Percentiles rank a stretch among this genome's conserved stretches.
phyloP scores from a whole-genome alignment of 2,113 vertebrate genomes.

The Muntiacus muntjak region DNA sequence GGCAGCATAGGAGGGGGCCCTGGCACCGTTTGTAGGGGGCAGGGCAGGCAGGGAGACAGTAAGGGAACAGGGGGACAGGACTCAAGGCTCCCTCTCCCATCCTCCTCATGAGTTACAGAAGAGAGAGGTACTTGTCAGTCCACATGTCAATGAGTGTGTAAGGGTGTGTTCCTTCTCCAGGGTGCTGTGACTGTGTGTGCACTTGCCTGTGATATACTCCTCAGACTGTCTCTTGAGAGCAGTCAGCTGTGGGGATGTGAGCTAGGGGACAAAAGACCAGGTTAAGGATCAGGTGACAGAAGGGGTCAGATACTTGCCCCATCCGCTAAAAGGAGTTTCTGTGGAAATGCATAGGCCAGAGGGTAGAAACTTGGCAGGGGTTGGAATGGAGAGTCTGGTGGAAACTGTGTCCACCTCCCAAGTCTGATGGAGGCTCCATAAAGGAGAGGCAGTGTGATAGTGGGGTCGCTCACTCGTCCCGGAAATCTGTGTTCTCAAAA shows the following conservation, averaged over 20 bases:
- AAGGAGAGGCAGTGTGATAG: not conserved
- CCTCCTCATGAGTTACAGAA: not conserved
- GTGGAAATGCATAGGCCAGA: not conserved
- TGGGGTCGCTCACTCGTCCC: not conserved
- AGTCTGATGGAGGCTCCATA: not conserved
- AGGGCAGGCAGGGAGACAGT: not conserved
- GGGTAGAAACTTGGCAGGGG: not conserved
- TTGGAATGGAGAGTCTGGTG: not conserved
- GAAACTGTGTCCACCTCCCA: not conserved
- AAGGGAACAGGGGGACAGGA: not conserved
- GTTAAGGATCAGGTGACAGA: not conserved
- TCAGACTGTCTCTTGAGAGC: not conserved
- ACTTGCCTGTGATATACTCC: not conserved
- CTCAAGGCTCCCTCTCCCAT: not conserved
- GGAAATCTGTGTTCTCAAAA: not conserved
- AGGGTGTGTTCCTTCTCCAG: not conserved
- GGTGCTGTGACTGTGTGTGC: not conserved
- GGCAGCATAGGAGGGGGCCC: conserved; percentile 1
- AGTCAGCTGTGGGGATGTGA: rapidly evolving
- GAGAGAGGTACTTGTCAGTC: not conserved
- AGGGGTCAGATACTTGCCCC: not conserved
- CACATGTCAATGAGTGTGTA: not conserved
- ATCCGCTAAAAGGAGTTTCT: not conserved
- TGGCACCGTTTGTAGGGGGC: not conserved
- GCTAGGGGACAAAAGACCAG: not conserved